Evolutionary conservation across 2,797 vertebrate species (phyloP).

Genomic region (Tragopan temminckii): DNA sequence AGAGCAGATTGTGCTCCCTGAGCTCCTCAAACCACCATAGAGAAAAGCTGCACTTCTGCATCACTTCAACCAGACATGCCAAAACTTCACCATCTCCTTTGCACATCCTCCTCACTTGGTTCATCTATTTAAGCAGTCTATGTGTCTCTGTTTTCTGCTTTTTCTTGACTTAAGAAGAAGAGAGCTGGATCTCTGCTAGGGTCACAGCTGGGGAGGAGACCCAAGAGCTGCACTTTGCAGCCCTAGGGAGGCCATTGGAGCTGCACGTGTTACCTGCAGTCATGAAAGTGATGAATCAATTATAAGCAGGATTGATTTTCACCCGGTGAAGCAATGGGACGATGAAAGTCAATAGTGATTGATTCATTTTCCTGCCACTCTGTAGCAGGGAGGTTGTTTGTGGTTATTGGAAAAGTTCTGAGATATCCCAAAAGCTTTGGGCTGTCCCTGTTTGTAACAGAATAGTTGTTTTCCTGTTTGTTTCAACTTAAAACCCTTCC

Average conservation of each 20-base stretch:
- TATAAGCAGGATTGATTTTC: not conserved
- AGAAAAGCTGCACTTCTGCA: not conserved
- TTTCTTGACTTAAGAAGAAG: not conserved
- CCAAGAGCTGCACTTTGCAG: not conserved
- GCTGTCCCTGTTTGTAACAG: not conserved
- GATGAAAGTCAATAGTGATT: slow-evolving; percentile 9
- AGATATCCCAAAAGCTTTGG: not conserved
- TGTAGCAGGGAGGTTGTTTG: not conserved
- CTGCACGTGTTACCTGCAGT: slow-evolving; percentile 7
- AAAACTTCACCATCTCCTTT: not conserved
- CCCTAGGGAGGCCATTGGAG: not conserved
- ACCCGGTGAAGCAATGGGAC: not conserved
- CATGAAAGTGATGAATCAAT: not conserved
- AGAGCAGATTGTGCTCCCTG: not conserved
- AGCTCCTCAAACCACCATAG: fast-evolving
- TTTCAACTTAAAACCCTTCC: slow-evolving; percentile 32
- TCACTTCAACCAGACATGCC: not conserved
- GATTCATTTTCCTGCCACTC: slow-evolving; percentile 20
- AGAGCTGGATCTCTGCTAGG: not conserved
- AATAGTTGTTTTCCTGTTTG: not conserved
- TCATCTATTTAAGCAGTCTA: not conserved
- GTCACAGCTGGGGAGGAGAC: not conserved
- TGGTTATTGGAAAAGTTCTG: slow-evolving; percentile 30
- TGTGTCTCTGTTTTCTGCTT: not conserved
- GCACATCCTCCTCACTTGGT: not conserved